Conservation (phyloP, 1,140 invertebrate species). For the Belonocnema kinseyi region DNA sequence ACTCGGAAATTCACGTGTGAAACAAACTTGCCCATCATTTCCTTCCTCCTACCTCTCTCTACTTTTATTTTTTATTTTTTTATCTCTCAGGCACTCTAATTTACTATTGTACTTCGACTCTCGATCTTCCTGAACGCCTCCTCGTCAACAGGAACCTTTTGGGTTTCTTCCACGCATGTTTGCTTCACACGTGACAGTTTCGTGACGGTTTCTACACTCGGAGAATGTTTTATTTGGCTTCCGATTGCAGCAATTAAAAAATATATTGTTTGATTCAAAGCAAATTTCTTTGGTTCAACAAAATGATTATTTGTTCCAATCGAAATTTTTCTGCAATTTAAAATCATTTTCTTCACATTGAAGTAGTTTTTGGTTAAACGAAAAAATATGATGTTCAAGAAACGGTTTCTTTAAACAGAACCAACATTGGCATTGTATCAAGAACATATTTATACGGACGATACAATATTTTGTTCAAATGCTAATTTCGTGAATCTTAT, state of each 20-base stretch:
- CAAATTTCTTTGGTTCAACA: too few species aligned
- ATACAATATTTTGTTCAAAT: too few species aligned
- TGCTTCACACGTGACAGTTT: conserved; percentile 47
- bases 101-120: conserved; percentile 11
- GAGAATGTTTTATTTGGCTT: background rate
- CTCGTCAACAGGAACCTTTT: conserved; percentile 45
- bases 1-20: conserved; percentile 56
- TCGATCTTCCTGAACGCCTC: conserved; percentile 39
- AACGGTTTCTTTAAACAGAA: too few species aligned
- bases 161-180: conserved; percentile 45
- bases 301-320: too few species aligned
- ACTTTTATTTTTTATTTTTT: background rate
- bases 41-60: conserved; percentile 3
- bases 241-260: background rate
- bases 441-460: too few species aligned
- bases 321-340: too few species aligned
- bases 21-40: conserved; percentile 47
- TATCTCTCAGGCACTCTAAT: conserved; percentile 10
- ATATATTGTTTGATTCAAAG: background rate
- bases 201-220: background rate
- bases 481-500: too few species aligned
- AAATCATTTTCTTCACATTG: too few species aligned
- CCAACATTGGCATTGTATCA: background rate
- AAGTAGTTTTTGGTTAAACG: too few species aligned
- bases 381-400: too few species aligned